Evolutionary conservation across 2,797 vertebrate genomes (phyloP).

Genomic region (Eupleurogrammus muticus): DNA sequence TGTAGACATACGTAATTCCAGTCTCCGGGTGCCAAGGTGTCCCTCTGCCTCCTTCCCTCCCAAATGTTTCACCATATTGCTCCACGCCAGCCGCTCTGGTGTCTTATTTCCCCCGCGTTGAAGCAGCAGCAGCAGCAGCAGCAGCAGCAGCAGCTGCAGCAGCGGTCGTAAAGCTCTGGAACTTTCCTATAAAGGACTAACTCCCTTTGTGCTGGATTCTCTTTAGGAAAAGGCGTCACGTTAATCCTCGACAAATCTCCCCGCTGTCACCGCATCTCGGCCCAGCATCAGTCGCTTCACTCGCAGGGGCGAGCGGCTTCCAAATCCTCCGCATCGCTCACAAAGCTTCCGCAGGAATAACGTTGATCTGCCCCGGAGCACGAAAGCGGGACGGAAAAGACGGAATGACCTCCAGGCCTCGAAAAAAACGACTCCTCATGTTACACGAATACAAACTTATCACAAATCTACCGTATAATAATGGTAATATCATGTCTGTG

Average conservation of each 20-base stretch:
- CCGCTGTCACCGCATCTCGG: neutral
- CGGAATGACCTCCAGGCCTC: neutral
- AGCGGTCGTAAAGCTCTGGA: neutral
- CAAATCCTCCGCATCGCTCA: constrained; percentile 1
- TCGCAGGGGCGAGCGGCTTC: neutral
- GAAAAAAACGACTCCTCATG: neutral
- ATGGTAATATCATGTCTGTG: no score
- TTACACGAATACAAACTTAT: neutral
- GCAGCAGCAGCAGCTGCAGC: no score
- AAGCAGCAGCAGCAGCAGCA: neutral
- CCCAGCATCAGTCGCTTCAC: neutral
- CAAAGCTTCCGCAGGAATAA: neutral
- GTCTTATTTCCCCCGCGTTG: neutral
- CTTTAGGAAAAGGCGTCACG: neutral
- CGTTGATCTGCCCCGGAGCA: neutral
- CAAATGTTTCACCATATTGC: constrained; percentile 38
- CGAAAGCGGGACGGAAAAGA: neutral
- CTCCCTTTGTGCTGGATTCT: neutral
- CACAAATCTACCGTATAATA: no score
- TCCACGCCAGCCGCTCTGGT: neutral
- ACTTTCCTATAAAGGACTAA: neutral
- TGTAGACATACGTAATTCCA: constrained; percentile 40
- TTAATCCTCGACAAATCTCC: constrained; percentile 21
- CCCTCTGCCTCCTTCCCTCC: constrained; percentile 12
- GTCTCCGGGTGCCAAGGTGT: constrained; percentile 32